Evolutionary conservation across 2,113 vertebrate species (phyloP).

Genomic region (Dicrurus megarhynchus): DNA sequence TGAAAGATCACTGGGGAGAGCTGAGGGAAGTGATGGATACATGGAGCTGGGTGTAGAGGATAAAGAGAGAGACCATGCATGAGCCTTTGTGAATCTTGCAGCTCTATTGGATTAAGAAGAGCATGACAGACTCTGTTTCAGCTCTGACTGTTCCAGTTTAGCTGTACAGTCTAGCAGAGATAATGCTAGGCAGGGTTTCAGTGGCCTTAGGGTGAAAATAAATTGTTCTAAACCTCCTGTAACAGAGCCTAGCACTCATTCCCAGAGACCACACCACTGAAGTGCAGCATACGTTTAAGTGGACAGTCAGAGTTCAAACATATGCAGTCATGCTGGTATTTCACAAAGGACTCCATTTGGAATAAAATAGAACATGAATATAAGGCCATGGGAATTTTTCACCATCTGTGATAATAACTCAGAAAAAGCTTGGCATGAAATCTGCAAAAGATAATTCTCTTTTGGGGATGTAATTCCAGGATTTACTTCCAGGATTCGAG

Average conservation of each 20-base stretch:
- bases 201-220: conserved; percentile 18
- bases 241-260: conserved; percentile 3
- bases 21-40: not conserved
- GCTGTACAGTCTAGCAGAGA: not conserved
- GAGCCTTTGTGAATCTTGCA: not conserved
- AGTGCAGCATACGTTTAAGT: conserved; percentile 42
- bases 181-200: not conserved
- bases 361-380: conserved; percentile 37
- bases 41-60: not conserved
- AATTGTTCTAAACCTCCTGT: conserved; percentile 1
- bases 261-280: not conserved
- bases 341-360: conserved; percentile 32
- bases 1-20: not conserved
- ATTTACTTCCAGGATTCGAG: conserved; percentile 1
- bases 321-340: conserved; percentile 36
- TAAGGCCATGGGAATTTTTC: conserved; percentile 54
- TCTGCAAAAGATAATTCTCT: conserved; percentile 24
- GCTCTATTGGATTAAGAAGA: not conserved
- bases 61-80: not conserved
- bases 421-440: conserved; percentile 19
- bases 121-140: not conserved
- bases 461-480: not conserved
- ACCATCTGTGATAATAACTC: conserved; percentile 58
- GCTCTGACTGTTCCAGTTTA: not conserved
- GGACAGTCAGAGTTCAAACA: conserved; percentile 59